Percentiles rank a stretch among this genome's conserved stretches.
Evolutionary conservation across 2,113 vertebrate species (phyloP).

Genomic region (Physeter macrocephalus): DNA sequence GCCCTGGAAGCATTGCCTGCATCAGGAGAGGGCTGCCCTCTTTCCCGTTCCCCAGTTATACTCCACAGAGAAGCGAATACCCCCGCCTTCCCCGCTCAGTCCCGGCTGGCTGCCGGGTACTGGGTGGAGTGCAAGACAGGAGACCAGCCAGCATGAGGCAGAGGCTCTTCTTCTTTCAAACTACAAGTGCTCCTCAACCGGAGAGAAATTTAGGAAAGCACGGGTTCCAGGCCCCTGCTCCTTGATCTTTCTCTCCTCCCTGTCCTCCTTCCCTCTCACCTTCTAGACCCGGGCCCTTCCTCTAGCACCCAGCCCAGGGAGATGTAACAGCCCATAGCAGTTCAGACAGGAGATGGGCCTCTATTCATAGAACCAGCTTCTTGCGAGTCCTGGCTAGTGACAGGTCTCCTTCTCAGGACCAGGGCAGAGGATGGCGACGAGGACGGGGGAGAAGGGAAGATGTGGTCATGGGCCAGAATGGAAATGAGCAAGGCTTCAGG

Average conservation of each 20-base stretch:
- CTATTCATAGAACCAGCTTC: neutral
- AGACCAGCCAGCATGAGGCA: neutral
- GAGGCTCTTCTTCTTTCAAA: neutral
- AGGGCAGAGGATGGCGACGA: neutral
- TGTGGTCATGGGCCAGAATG: neutral
- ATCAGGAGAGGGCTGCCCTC: neutral
- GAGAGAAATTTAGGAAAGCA: neutral
- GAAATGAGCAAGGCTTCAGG: neutral
- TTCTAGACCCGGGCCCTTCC: neutral
- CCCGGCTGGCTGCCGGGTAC: neutral
- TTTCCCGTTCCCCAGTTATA: neutral
- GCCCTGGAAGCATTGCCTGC: neutral
- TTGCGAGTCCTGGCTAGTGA: neutral
- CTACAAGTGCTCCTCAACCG: neutral
- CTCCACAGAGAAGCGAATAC: neutral
- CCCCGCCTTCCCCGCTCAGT: fast-evolving
- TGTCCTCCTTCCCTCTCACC: neutral
- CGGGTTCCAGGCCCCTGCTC: neutral
- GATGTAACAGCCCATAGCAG: neutral
- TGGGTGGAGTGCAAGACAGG: neutral
- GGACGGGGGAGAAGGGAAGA: neutral
- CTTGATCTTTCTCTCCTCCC: neutral
- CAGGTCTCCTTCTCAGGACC: neutral
- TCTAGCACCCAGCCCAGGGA: neutral
- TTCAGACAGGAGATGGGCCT: neutral